These are phyloP conservation scores for Anomalospiza imberbis DNA, from an alignment of 2,797 vertebrate species.

Conservation along the genomic window DNA sequence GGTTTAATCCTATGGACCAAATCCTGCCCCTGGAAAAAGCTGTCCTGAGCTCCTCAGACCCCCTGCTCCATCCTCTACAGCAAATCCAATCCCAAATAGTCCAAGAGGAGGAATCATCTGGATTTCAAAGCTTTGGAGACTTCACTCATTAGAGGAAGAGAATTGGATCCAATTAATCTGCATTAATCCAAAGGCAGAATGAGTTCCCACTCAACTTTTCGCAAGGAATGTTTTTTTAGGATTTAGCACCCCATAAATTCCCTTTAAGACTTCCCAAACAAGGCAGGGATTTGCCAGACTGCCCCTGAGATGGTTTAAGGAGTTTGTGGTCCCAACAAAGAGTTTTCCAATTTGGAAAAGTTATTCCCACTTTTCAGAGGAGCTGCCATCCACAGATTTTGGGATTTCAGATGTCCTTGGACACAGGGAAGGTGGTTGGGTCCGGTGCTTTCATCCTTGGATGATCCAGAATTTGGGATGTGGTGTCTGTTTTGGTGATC, in stretches of 20 bases:
- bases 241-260: not conserved
- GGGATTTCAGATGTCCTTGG: not conserved
- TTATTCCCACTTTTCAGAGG: not conserved
- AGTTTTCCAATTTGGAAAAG: not conserved
- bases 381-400: not conserved
- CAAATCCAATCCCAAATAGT: not conserved
- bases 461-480: not conserved
- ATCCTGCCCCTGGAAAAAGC: not conserved
- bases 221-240: not conserved
- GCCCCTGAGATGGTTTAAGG: not conserved
- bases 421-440: not conserved
- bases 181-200: not conserved
- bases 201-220: not conserved
- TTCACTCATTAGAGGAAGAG: not conserved
- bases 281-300: not conserved
- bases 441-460: not conserved
- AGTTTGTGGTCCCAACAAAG: rapidly evolving
- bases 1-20: not conserved
- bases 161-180: not conserved
- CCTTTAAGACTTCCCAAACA: not conserved
- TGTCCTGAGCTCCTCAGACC: not conserved
- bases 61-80: not conserved
- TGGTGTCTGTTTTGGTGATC: not conserved
- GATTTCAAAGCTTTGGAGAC: not conserved
- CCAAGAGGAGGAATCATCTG: not conserved